Percentiles rank a stretch among this genome's conserved stretches.
These are phyloP conservation scores for Halictus ligatus DNA, from an alignment of 2,888 invertebrate species.

Conservation along the genomic window DNA sequence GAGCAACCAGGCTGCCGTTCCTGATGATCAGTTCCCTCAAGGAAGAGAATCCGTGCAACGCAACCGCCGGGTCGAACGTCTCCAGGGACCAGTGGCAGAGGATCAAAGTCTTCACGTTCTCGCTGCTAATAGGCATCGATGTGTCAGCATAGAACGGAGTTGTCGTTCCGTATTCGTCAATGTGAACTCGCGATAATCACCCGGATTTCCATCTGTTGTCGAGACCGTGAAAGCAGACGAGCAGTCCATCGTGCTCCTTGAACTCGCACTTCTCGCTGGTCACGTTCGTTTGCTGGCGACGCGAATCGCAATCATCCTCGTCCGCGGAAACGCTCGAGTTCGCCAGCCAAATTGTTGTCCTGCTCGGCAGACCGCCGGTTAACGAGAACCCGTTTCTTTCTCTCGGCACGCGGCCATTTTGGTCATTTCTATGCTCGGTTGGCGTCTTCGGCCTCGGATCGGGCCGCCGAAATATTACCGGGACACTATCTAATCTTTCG, in stretches of 20 bases:
- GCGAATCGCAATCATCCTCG: neutral
- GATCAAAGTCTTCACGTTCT: slow-evolving; percentile 46
- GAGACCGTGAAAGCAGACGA: slow-evolving; percentile 72
- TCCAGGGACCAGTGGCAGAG: slow-evolving; percentile 74
- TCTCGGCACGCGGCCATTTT: neutral
- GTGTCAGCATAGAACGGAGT: neutral
- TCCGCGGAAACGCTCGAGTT: neutral
- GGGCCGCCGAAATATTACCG: neutral
- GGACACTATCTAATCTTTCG: slow-evolving; percentile 49
- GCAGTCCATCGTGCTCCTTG: slow-evolving; percentile 55
- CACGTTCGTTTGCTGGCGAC: neutral
- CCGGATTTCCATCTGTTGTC: slow-evolving; percentile 61
- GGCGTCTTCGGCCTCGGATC: neutral
- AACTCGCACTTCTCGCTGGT: slow-evolving; percentile 50
- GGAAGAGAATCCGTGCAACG: slow-evolving; percentile 72
- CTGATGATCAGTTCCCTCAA: slow-evolving; percentile 73
- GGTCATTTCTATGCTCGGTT: neutral
- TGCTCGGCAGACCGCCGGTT: neutral
- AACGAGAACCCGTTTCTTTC: neutral
- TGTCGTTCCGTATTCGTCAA: neutral
- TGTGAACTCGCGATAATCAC: slow-evolving; percentile 44
- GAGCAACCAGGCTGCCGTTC: slow-evolving; percentile 74
- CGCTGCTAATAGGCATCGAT: slow-evolving; percentile 39
- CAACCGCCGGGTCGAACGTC: slow-evolving; percentile 73
- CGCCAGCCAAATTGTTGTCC: neutral